These are phyloP conservation scores for Sphaeramia orbicularis DNA, from an alignment of 2,797 vertebrate species.

Conservation along the genomic window DNA sequence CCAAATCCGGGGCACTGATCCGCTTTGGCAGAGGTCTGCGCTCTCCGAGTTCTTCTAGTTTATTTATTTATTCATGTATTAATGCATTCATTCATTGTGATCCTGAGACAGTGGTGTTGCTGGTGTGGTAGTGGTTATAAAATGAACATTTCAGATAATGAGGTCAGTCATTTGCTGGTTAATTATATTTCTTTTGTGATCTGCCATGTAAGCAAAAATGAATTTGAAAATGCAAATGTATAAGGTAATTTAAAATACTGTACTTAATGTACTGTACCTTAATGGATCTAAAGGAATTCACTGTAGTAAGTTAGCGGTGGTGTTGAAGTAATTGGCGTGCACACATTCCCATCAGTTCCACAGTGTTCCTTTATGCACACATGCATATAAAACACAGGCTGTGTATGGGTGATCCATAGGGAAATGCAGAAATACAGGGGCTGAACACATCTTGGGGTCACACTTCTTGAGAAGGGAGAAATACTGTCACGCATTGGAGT, in stretches of 20 bases:
- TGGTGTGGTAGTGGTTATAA: no score
- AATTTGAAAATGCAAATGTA: constrained; percentile 2
- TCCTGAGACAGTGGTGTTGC: no score
- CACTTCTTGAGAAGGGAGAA: constrained; percentile 34
- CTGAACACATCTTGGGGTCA: constrained; percentile 60
- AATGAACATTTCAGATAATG: constrained; percentile 9
- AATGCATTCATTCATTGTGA: no score
- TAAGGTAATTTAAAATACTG: not conserved
- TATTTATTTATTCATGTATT: no score
- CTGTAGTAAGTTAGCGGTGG: constrained; percentile 37
- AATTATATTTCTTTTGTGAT: constrained; percentile 17
- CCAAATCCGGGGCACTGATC: no score
- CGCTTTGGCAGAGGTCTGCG: no score
- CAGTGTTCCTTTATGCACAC: constrained; percentile 19
- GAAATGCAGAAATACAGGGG: constrained; percentile 63
- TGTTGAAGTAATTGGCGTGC: constrained; percentile 38
- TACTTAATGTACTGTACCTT: not conserved
- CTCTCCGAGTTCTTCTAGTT: no score
- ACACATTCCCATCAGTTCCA: constrained; percentile 45
- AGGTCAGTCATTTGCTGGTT: constrained; percentile 9
- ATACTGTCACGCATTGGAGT: constrained; percentile 45
- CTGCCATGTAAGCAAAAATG: constrained; percentile 24
- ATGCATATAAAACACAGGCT: constrained; percentile 36
- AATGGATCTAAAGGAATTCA: constrained; percentile 8
- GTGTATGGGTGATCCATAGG: constrained; percentile 40